Base-by-base conservation (phyloP, 2,888 invertebrate species). In the Trachelus stipa region DNA sequence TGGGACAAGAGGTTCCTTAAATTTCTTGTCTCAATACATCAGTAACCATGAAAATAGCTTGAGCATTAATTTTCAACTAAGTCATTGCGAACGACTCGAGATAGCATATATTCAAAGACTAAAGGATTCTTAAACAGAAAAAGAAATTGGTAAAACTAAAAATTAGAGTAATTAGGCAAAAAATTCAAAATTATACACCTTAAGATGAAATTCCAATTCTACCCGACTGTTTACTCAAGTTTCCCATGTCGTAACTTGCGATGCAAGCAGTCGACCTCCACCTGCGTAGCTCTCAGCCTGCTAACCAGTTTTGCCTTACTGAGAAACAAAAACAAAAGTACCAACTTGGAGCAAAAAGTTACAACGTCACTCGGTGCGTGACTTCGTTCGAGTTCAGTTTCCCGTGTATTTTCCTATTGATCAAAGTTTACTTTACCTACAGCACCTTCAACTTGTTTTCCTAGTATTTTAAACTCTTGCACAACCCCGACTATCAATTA, bases 221-320 rank as follows among this genome's bases (percentile, higher is more conserved):
- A 56, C 9, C 2, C 23, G 56, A 23, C 23, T 23, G 56, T 2
- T 9, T 56, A 56, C 56, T 23, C 15, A 31, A 12, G 71, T 34
- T 71, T 34, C 12, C 31, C 31, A 34, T 30, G 30, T 74, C 35
- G 30, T 68, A 74, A 68, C 15, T 15, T 31, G 71, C 71, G 31
- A 33, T 34, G 71, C 71, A 71, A 75, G 77, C 75, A 73, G 79
- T 81, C 79, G 82, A 79, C 81, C 82, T 81, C 77, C 80, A 79
- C 76, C 79, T 69, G 76, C n/a, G 80, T 77, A 75, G 79, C 56
- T 23, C 23, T 23, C 56, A 23, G 23, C 9, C 56, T 56, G 56
- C 23, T 77, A 75, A 79, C 81, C 79, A 79, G 81, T 81, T 83
- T 68, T 77, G 75, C 75, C 73, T 34, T 23, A 74, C 56, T 77